Evolutionary conservation across 2,113 vertebrate genomes (phyloP).

Genomic region (Microtus richardsoni): DNA sequence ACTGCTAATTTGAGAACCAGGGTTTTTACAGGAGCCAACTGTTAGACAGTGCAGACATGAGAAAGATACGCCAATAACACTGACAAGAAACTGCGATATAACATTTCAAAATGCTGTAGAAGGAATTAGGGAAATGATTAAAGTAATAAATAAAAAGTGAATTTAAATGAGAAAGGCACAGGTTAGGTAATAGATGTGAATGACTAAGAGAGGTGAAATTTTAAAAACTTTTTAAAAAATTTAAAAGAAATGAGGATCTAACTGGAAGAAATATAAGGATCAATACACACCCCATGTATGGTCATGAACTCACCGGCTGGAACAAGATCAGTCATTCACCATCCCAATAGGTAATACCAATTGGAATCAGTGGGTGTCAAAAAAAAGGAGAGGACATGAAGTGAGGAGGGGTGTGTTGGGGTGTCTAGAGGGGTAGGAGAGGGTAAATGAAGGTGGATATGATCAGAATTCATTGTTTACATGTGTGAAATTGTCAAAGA

Average conservation of each 20-base stretch:
- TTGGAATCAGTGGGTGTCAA: background rate
- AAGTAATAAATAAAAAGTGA: background rate
- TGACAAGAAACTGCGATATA: background rate
- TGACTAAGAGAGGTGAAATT: background rate
- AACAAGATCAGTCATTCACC: background rate
- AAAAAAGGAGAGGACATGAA: background rate
- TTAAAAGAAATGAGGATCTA: background rate
- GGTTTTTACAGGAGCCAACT: background rate
- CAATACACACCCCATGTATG: background rate
- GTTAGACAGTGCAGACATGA: background rate
- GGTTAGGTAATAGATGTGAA: background rate
- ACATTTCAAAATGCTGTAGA: background rate
- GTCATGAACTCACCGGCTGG: background rate
- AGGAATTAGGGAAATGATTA: background rate
- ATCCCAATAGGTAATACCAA: too few relatives aligned
- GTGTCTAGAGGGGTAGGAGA: too few relatives aligned
- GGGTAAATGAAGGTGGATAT: background rate
- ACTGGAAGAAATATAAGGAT: background rate
- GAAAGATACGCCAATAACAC: background rate
- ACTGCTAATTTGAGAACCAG: background rate
- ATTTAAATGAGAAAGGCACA: conserved; percentile 5
- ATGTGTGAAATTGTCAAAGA: too few relatives aligned
- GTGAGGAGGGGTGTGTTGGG: background rate
- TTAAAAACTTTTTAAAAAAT: background rate
- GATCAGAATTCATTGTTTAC: background rate